Evolutionary conservation across 2,888 invertebrate species (phyloP).

Genomic region (Lasioglossum zephyrum): DNA sequence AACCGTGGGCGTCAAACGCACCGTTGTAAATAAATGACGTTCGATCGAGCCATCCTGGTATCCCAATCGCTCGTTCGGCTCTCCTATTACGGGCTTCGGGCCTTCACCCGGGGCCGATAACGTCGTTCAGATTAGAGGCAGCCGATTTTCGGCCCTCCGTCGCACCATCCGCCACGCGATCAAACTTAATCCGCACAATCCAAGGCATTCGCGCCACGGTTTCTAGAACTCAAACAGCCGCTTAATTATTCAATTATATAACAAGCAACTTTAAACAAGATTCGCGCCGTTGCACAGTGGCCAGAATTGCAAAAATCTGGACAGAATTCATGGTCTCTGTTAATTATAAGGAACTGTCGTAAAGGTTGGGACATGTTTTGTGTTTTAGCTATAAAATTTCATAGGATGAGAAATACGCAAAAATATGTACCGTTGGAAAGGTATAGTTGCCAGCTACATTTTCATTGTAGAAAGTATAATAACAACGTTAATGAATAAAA

Average conservation of each 20-base stretch:
- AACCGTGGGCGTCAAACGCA: conserved; percentile 65
- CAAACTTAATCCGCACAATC: conserved; percentile 16
- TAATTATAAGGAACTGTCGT: too few relatives aligned
- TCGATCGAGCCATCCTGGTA: conserved; percentile 45
- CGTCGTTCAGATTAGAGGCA: neutral
- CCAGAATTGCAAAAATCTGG: too few relatives aligned
- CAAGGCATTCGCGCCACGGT: conserved; percentile 31
- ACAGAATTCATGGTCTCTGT: too few relatives aligned
- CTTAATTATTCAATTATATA: conserved; percentile 51
- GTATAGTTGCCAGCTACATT: too few relatives aligned
- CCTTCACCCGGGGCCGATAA: conserved; percentile 5
- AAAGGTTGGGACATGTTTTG: too few relatives aligned
- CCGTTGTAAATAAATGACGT: conserved; percentile 62
- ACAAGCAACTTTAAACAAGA: conserved; percentile 46
- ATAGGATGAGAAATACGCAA: too few relatives aligned
- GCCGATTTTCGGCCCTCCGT: neutral
- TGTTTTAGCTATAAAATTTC: too few relatives aligned
- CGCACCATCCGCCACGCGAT: neutral
- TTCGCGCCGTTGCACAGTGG: conserved; percentile 31
- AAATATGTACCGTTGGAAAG: too few relatives aligned
- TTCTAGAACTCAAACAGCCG: conserved; percentile 27
- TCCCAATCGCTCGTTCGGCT: conserved; percentile 44
- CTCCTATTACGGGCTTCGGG: conserved; percentile 21
- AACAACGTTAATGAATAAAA: too few relatives aligned
- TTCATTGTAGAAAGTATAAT: too few relatives aligned